A percentile compares a stretch with the other conserved stretches of the same genome.
Evolutionary conservation across 2,113 vertebrate species (phyloP).

Genomic region (Thoracochromis brauschi): DNA sequence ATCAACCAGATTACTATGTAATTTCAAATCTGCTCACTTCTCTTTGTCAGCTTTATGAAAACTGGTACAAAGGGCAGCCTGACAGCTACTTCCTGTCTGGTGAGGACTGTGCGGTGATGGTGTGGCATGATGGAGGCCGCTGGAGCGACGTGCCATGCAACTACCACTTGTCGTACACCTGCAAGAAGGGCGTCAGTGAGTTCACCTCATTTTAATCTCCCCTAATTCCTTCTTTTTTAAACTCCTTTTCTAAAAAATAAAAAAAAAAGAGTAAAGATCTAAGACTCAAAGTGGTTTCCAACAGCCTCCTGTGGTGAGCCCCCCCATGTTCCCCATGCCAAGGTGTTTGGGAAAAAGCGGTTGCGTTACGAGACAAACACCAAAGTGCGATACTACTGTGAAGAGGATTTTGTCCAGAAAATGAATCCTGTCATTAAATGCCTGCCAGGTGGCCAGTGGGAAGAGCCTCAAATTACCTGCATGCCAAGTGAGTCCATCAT

Average conservation of each 20-base stretch:
- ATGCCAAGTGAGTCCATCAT: constrained; percentile 63
- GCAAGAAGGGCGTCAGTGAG: constrained; percentile 92
- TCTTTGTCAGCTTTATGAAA: constrained; percentile 82
- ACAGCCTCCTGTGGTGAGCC: constrained; percentile 77
- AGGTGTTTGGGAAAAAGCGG: constrained; percentile 74
- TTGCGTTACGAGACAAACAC: constrained; percentile 76
- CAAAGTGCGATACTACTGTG: constrained; percentile 79
- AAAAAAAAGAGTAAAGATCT: background rate
- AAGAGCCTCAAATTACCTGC: constrained; percentile 78
- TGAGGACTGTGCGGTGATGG: constrained; percentile 92
- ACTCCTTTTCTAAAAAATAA: fast-evolving
- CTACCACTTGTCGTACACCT: constrained; percentile 95
- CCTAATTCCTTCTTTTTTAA: background rate
- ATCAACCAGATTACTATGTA: background rate
- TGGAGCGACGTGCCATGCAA: constrained; percentile 97
- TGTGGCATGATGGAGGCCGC: constrained; percentile 85
- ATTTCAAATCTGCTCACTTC: background rate
- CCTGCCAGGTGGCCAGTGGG: constrained; percentile 79
- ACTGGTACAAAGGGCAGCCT: constrained; percentile 88
- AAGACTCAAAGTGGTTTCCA: background rate
- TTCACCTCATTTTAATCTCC: background rate
- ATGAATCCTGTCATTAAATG: constrained; percentile 81
- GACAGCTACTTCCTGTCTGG: constrained; percentile 97
- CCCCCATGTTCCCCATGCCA: constrained; percentile 71
- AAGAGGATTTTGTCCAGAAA: constrained; percentile 73